These are phyloP conservation scores for Cheilosia scutellata DNA, from an alignment of 2,888 invertebrate species.

Conservation along the genomic window DNA sequence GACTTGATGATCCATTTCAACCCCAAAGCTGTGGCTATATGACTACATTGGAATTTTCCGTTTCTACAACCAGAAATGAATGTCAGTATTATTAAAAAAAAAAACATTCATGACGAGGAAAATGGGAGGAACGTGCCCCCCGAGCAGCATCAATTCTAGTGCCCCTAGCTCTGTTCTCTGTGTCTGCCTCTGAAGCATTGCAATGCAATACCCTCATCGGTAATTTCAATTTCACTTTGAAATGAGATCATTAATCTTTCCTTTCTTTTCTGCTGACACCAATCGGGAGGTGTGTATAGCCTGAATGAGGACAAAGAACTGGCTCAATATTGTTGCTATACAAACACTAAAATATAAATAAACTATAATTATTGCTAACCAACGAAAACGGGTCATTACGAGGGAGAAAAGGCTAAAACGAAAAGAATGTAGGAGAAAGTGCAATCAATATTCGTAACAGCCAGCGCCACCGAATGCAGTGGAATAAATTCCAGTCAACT, in stretches of 20 bases:
- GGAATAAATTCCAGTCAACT: constrained; percentile 45
- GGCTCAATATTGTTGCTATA: not conserved
- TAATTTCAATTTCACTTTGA: not conserved
- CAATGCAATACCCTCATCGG: not conserved
- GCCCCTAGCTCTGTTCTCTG: not conserved
- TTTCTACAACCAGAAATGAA: not conserved
- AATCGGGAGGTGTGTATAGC: not conserved
- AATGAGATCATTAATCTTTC: not conserved
- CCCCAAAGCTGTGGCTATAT: not conserved
- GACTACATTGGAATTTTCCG: constrained; percentile 23
- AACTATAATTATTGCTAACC: not conserved
- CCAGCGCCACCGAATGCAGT: constrained; percentile 36
- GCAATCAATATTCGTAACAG: constrained; percentile 42
- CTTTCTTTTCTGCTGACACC: not conserved
- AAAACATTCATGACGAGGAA: too few relatives aligned
- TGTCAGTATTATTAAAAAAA: not conserved
- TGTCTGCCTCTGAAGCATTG: not conserved
- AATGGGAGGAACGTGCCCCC: not conserved
- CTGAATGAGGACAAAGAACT: constrained; percentile 13
- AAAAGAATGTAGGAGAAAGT: not conserved
- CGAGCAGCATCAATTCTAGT: not conserved
- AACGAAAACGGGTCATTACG: constrained; percentile 29
- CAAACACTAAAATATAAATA: not conserved
- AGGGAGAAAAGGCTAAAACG: too few relatives aligned
- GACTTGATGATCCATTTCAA: constrained; percentile 35